Conservation (phyloP, 2,888 invertebrate species). For the Rhingia campestris region DNA sequence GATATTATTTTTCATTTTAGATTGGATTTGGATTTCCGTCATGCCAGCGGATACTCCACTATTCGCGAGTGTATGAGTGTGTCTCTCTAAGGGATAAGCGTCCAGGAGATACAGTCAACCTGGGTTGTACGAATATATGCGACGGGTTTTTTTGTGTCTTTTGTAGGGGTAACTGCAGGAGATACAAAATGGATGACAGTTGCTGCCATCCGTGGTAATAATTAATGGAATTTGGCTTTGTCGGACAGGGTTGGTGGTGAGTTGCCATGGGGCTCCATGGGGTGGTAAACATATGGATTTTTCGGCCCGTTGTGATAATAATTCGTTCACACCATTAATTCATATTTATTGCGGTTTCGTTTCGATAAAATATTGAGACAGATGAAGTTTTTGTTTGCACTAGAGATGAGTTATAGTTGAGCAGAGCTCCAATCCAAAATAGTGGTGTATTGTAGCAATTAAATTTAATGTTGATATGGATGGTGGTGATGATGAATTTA, state of each 20-base stretch:
- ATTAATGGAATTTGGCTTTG: conserved; percentile 63
- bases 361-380: conserved; percentile 49
- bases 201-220: conserved; percentile 38
- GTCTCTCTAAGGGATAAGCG: background rate
- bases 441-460: no score
- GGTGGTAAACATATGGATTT: conserved; percentile 39
- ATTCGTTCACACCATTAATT: conserved; percentile 66
- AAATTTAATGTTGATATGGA: no score
- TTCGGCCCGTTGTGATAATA: conserved; percentile 50
- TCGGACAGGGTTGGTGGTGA: background rate
- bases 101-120: background rate
- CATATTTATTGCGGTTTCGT: conserved; percentile 61
- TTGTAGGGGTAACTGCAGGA: conserved; percentile 6
- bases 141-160: conserved; percentile 12
- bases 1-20: conserved; percentile 67
- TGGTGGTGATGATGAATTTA: no score
- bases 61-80: background rate
- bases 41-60: conserved; percentile 52
- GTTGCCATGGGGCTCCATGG: background rate
- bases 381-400: conserved; percentile 42
- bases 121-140: background rate
- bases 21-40: conserved; percentile 72
- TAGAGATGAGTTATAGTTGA: conserved; percentile 27
- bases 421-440: no score
- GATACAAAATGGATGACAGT: conserved; percentile 29